Conservation (phyloP, 1,140 invertebrate genomes). For the Drosophila biarmipes region DNA sequence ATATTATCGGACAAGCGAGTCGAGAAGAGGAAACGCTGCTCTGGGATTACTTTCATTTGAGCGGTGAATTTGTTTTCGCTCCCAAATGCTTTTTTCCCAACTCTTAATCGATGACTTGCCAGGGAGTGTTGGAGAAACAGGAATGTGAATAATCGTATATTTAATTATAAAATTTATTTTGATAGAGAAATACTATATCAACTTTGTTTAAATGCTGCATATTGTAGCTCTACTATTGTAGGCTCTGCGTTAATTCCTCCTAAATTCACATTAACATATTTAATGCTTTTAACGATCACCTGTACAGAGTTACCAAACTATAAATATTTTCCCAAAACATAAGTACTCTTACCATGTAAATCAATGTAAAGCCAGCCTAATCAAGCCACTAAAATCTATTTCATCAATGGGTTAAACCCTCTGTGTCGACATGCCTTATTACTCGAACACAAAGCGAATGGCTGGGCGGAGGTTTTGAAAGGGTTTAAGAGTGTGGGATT, state of each 20-base stretch:
- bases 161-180: too few relatives aligned
- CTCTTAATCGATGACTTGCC: background rate
- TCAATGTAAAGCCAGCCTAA: slow-evolving; percentile 14
- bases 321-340: background rate
- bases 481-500: background rate
- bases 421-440: slow-evolving; percentile 29
- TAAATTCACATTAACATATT: too few relatives aligned
- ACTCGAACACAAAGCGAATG: slow-evolving; percentile 30
- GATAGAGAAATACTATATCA: too few relatives aligned
- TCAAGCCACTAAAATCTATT: slow-evolving; percentile 44
- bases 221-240: too few relatives aligned
- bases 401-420: slow-evolving; percentile 39
- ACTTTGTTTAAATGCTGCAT: too few relatives aligned
- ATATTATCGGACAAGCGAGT: slow-evolving; percentile 45
- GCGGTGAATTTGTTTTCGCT: slow-evolving; percentile 10
- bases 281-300: too few relatives aligned
- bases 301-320: background rate
- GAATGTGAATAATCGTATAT: background rate
- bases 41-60: slow-evolving; percentile 31
- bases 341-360: slow-evolving; percentile 1
- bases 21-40: slow-evolving; percentile 28
- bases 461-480: background rate
- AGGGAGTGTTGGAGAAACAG: background rate
- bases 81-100: background rate
- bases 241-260: too few relatives aligned